Percentiles rank a stretch among this genome's conserved stretches.
phyloP scores from a whole-genome alignment of 2,888 invertebrate genomes.

The Lissocephala sabroskyi region DNA sequence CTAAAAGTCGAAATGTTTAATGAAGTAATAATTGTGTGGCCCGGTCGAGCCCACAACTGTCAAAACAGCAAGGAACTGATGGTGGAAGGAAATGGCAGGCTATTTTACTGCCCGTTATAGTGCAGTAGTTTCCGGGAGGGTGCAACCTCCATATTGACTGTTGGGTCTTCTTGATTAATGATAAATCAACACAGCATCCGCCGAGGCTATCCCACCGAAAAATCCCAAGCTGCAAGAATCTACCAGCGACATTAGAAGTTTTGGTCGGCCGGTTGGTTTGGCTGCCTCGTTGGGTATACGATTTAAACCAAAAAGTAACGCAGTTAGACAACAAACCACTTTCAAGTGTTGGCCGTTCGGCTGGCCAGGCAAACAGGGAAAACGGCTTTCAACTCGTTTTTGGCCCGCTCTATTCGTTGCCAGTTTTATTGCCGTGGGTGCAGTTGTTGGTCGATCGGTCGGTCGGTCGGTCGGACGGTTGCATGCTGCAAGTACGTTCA shows the following conservation, averaged over 20 bases:
- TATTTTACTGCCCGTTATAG: slow-evolving; percentile 10
- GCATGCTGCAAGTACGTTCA: slow-evolving; percentile 63
- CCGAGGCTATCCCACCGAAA: too few relatives aligned
- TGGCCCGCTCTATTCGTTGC: slow-evolving; percentile 12
- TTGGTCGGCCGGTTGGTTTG: background rate
- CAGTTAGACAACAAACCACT: slow-evolving; percentile 63
- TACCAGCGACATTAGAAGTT: background rate
- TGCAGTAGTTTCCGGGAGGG: slow-evolving; percentile 42
- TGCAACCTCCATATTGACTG: slow-evolving; percentile 40
- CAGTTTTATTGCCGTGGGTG: slow-evolving; percentile 52
- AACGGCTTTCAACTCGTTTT: slow-evolving; percentile 61
- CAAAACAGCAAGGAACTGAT: slow-evolving; percentile 35
- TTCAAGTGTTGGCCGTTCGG: slow-evolving; percentile 41
- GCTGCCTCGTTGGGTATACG: slow-evolving; percentile 39
- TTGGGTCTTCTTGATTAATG: slow-evolving; percentile 59
- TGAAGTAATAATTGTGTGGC: slow-evolving; percentile 45
- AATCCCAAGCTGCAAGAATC: too few relatives aligned
- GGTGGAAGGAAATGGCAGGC: slow-evolving; percentile 3
- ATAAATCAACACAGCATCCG: slow-evolving; percentile 30
- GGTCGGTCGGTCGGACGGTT: too few relatives aligned
- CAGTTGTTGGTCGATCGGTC: slow-evolving; percentile 52
- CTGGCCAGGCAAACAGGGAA: slow-evolving; percentile 52
- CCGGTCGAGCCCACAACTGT: slow-evolving; percentile 24
- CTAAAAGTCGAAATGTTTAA: slow-evolving; percentile 17
- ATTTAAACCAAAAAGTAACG: slow-evolving; percentile 64